Evolutionary conservation across 2,797 vertebrate species (phyloP).

Genomic region (Somateria mollissima): DNA sequence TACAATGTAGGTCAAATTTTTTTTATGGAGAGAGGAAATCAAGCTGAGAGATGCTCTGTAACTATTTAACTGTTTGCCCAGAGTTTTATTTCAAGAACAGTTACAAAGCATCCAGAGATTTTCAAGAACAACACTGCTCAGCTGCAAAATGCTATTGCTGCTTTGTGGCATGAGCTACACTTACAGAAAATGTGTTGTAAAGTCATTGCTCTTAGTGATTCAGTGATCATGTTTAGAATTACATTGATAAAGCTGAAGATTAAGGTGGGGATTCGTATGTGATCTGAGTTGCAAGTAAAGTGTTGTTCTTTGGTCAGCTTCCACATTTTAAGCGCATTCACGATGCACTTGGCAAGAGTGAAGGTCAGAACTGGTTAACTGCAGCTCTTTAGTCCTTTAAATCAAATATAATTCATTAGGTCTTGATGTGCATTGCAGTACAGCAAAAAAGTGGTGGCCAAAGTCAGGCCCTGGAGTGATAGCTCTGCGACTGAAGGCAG

Average conservation of each 20-base stretch:
- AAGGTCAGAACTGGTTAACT: not conserved
- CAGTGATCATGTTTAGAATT: not conserved
- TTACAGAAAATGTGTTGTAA: not conserved
- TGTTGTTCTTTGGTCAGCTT: not conserved
- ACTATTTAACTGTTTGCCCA: not conserved
- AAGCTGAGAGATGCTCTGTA: not conserved
- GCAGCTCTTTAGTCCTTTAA: not conserved
- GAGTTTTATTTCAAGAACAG: not conserved
- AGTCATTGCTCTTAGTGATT: not conserved
- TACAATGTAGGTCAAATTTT: not conserved
- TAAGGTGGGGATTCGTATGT: not conserved
- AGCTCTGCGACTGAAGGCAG: not conserved
- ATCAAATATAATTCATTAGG: not conserved
- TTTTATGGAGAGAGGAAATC: not conserved
- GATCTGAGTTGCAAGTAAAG: constrained; percentile 20
- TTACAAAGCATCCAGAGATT: not conserved
- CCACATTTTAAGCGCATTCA: not conserved
- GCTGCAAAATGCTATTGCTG: not conserved
- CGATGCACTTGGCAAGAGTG: not conserved
- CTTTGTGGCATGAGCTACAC: not conserved
- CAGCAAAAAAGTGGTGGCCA: not conserved
- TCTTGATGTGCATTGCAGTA: not conserved
- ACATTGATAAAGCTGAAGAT: constrained; percentile 8
- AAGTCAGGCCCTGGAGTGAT: not conserved
- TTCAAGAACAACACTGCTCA: not conserved